phyloP scores from a whole-genome alignment of 1,140 invertebrate species.

The Adoxophyes honmai region DNA sequence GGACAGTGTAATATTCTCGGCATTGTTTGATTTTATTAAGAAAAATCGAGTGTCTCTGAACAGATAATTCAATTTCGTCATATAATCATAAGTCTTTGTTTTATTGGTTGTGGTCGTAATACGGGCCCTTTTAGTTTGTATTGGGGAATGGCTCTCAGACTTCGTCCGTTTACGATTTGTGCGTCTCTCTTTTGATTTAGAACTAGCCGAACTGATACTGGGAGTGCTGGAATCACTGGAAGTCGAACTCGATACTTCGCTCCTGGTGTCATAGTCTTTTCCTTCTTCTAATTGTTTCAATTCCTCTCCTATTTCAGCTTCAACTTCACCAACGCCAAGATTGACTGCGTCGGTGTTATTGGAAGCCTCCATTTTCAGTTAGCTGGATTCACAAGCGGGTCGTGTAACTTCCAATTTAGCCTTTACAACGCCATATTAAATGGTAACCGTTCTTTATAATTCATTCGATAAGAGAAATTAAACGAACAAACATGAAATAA shows the following conservation, averaged over 20 bases:
- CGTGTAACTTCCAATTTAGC: slow-evolving; percentile 11
- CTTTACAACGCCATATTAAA: not conserved
- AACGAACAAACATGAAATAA: not conserved
- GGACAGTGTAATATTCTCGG: slow-evolving; percentile 96
- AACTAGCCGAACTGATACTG: slow-evolving; percentile 85
- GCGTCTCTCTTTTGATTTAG: slow-evolving; percentile 75
- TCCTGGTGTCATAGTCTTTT: slow-evolving; percentile 84
- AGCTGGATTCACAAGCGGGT: slow-evolving; percentile 15
- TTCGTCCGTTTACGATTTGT: slow-evolving; percentile 73
- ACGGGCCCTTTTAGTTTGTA: slow-evolving; percentile 73
- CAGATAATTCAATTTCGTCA: slow-evolving; percentile 94
- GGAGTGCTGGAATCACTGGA: slow-evolving; percentile 83
- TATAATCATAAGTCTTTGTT: slow-evolving; percentile 88
- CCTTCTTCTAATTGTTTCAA: slow-evolving; percentile 82
- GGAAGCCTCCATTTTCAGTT: slow-evolving; percentile 69
- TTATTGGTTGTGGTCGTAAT: slow-evolving; percentile 59
- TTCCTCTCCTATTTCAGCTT: slow-evolving; percentile 85
- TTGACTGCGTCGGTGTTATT: slow-evolving; percentile 81
- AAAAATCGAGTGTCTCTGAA: slow-evolving; percentile 97
- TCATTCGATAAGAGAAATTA: too few relatives aligned
- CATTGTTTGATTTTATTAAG: slow-evolving; percentile 98
- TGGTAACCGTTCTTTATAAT: too few relatives aligned
- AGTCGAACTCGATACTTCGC: slow-evolving; percentile 86
- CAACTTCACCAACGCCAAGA: slow-evolving; percentile 82
- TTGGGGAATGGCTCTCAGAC: slow-evolving; percentile 74